Conservation (phyloP, 2,797 vertebrate genomes). For the Pseudomugil gertrudae region DNA sequence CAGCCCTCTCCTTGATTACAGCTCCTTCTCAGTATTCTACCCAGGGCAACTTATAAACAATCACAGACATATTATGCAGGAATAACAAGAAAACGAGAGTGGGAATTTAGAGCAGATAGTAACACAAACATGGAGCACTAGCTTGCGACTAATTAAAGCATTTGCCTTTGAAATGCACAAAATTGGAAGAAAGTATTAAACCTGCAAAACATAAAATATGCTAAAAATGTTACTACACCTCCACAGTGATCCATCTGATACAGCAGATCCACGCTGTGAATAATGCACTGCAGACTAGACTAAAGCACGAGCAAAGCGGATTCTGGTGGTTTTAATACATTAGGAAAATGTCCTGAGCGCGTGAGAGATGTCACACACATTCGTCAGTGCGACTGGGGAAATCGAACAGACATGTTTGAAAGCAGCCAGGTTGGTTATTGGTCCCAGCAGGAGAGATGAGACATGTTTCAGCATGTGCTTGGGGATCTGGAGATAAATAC, state of each 20-base stretch:
- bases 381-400: constrained; percentile 21
- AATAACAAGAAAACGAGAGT: constrained; percentile 46
- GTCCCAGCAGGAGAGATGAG: constrained; percentile 28
- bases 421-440: constrained; percentile 28
- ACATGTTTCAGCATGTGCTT: constrained; percentile 29
- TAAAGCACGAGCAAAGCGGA: constrained; percentile 33
- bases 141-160: constrained; percentile 34
- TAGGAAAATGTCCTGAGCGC: constrained; percentile 40
- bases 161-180: constrained; percentile 46
- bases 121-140: constrained; percentile 6
- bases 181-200: constrained; percentile 42
- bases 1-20: constrained; percentile 27
- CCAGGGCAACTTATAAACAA: constrained; percentile 36
- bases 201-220: constrained; percentile 38
- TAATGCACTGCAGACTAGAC: constrained; percentile 46
- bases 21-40: constrained; percentile 51
- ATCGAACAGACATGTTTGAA: constrained; percentile 35
- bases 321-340: constrained; percentile 43
- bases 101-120: constrained; percentile 24
- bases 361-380: constrained; percentile 34
- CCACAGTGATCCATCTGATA: constrained; percentile 43
- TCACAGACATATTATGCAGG: constrained; percentile 45
- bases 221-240: constrained; percentile 42
- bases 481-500: constrained; percentile 32
- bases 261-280: constrained; percentile 40